phyloP scores from a whole-genome alignment of 2,797 vertebrate genomes.

The Fundulus diaphanus region DNA sequence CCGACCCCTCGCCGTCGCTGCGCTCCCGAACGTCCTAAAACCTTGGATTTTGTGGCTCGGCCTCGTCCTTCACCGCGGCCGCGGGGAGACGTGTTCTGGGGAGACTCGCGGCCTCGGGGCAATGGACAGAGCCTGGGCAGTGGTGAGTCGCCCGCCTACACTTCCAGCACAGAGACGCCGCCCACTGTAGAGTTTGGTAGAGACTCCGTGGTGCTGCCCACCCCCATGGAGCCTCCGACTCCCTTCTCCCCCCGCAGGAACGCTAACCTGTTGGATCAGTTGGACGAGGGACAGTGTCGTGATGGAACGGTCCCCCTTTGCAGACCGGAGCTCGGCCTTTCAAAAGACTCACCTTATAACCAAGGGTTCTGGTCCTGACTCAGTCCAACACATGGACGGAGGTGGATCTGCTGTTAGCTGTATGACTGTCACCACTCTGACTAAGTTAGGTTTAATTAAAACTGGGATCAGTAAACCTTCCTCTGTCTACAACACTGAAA shows the following conservation, averaged over 20 bases:
- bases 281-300: conserved; percentile 91
- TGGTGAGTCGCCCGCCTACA: conserved; percentile 88
- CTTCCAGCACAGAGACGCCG: conserved; percentile 95
- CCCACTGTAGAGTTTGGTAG: conserved; percentile 90
- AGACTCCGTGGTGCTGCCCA: conserved; percentile 84
- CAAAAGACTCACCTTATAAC: conserved; percentile 87
- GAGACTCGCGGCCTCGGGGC: conserved; percentile 79
- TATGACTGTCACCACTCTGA: conserved; percentile 23
- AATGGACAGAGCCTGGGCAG: conserved; percentile 78
- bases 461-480: neutral
- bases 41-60: conserved; percentile 92
- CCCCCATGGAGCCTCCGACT: conserved; percentile 87
- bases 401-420: conserved; percentile 17
- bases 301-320: conserved; percentile 93
- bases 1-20: conserved; percentile 94
- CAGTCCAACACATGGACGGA: conserved; percentile 5
- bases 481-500: neutral
- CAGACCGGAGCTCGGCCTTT: conserved; percentile 84
- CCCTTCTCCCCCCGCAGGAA: conserved; percentile 82
- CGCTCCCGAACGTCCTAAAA: conserved; percentile 94
- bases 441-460: neutral
- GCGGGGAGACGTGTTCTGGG: conserved; percentile 89
- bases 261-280: conserved; percentile 88
- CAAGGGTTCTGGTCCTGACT: conserved; percentile 91
- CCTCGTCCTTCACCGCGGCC: conserved; percentile 91